These are phyloP conservation scores for Aldabrachelys gigantea DNA, from an alignment of 2,113 vertebrate genomes.

Conservation along the genomic window DNA sequence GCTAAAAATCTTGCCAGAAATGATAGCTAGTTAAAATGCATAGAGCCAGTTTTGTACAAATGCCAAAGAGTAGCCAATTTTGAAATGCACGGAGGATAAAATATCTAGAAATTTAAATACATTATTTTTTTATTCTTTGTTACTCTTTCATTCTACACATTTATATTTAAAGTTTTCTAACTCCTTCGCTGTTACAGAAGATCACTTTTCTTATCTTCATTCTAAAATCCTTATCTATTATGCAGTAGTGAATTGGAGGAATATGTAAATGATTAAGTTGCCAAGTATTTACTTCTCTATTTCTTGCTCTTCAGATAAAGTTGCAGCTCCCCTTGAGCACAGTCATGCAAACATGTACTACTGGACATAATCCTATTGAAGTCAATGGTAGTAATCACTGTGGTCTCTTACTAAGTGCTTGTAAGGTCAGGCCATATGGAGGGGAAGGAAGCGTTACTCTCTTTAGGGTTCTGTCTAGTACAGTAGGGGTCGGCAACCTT, in stretches of 20 bases:
- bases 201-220: background rate
- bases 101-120: background rate
- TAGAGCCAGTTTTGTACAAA: background rate
- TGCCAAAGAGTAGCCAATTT: background rate
- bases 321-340: background rate
- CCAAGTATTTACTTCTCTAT: background rate
- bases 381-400: background rate
- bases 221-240: background rate
- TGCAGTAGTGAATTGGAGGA: background rate
- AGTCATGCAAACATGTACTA: background rate
- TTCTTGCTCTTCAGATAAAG: background rate
- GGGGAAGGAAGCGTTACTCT: background rate
- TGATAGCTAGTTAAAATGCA: conserved; percentile 16
- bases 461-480: background rate
- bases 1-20: conserved; percentile 36
- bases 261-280: background rate
- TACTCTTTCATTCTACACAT: background rate
- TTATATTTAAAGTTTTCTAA: background rate
- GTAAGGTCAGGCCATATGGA: too few species aligned
- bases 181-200: background rate
- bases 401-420: background rate
- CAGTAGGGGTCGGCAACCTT: too few species aligned
- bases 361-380: background rate
- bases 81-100: background rate
- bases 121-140: background rate